These are phyloP conservation scores for Avahi laniger DNA, from an alignment of 2,797 vertebrate genomes.

Conservation along the genomic window DNA sequence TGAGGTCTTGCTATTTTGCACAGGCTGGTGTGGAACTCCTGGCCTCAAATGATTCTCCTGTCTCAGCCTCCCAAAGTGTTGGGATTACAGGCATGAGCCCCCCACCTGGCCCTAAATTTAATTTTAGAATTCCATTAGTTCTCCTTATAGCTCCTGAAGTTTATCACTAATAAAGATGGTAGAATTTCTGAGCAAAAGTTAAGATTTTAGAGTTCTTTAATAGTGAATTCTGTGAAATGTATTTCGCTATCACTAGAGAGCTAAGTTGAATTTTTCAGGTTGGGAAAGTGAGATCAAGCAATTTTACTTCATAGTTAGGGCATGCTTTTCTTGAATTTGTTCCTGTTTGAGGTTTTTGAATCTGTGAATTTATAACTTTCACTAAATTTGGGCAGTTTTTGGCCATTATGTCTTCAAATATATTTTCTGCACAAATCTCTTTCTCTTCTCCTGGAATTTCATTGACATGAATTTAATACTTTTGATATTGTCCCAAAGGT, in stretches of 20 bases:
- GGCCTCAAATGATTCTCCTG: not conserved
- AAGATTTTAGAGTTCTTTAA: not conserved
- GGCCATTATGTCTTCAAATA: not conserved
- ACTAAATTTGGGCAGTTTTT: conserved; percentile 3
- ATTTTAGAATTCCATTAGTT: not conserved
- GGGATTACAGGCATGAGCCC: not conserved
- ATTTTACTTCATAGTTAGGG: not conserved
- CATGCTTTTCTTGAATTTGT: not conserved
- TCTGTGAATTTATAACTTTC: not conserved
- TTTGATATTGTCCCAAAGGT: not conserved
- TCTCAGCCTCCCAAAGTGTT: not conserved
- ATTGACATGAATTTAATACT: not conserved
- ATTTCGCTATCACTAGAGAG: not conserved
- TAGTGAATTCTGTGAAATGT: not conserved
- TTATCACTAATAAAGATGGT: not conserved
- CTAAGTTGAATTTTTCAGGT: not conserved
- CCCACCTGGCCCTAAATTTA: not conserved
- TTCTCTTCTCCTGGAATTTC: not conserved
- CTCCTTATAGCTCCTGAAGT: not conserved
- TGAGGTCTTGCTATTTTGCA: not conserved
- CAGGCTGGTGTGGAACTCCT: not conserved
- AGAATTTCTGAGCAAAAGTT: not conserved
- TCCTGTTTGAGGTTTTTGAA: not conserved
- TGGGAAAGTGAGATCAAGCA: not conserved
- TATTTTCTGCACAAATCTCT: not conserved